Base-by-base conservation (phyloP, 2,113 vertebrate genomes). In the Hoplias malabaricus region DNA sequence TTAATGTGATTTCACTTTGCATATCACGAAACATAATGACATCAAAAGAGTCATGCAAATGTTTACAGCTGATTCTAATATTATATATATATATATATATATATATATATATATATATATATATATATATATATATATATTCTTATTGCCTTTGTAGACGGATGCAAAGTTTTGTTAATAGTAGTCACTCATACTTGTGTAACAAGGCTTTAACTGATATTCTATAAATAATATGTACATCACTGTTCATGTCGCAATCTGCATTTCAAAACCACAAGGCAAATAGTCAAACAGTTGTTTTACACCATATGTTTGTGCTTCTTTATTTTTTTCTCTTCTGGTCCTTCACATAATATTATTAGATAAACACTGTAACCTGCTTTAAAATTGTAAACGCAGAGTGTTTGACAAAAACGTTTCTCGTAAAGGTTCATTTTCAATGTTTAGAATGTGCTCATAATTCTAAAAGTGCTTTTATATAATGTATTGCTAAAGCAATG, bases 401-500 rank as follows among this genome's bases (percentile, higher is more conserved):
- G 77, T 83, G 73, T 73, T 67, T 68, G 81, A 82, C 81, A 79
- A 72, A 61, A 83, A 79, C 40, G 43, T 77, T 69, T 76, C 48
- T 53, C 27, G 73, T 80, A 82, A 84, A 82, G 78, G 80, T 80
- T 80, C 68, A 79, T 68, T 71, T 73, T 82, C 69, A 73, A 77
- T 83, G 79, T 78, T 78, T 61, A 48, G 25, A 82, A 79, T 84
- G 83, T 79, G 73, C 76, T 84, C 80, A 75, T 79, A 63, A 82
- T 81, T 81, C 83, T 84, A 82, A 84, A 84, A 84, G 83, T 84
- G 83, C 83, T 80, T 79, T 80, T 63, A 80, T 82, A 70, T 82
- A 53, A 73, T 84, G 82, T 83, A 84, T 84, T 84, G 83, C 83
- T 84, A 78, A 84, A 82, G 83, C 83, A 80, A 84, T 75, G 77